A percentile compares a stretch with the other conserved stretches of the same genome.
Evolutionary conservation across 2,888 invertebrate genomes (phyloP).

Genomic region (Atherix ibis): DNA sequence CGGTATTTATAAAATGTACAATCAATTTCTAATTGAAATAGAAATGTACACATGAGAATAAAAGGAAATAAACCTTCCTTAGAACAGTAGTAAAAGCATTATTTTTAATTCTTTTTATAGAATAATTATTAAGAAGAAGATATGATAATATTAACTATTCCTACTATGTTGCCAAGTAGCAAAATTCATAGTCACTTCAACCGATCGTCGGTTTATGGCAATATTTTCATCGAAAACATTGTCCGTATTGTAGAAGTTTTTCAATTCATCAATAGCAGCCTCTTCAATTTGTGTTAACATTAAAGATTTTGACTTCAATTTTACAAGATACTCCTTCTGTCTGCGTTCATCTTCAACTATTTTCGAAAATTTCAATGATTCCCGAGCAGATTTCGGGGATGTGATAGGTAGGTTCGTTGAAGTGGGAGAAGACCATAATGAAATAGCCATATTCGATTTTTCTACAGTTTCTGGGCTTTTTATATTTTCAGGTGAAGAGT

Average conservation of each 20-base stretch:
- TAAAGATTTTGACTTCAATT: conserved; percentile 57
- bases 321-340: conserved; percentile 52
- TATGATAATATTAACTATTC: background rate
- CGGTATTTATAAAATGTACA: no score
- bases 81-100: no score
- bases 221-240: conserved; percentile 57
- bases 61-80: no score
- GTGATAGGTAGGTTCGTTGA: no score
- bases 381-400: no score
- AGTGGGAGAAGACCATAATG: background rate
- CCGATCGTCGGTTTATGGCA: conserved; percentile 35
- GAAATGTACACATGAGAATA: no score
- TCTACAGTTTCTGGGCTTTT: background rate
- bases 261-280: conserved; percentile 65
- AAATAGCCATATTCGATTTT: background rate
- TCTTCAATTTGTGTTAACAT: conserved; percentile 74
- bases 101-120: no score
- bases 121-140: background rate
- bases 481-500: background rate
- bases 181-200: conserved; percentile 24
- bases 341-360: conserved; percentile 60
- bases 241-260: conserved; percentile 54
- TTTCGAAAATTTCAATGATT: conserved; percentile 31
- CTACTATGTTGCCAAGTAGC: conserved; percentile 21
- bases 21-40: no score